Base-by-base conservation (phyloP, 2,797 vertebrate genomes). In the Ammospiza maritima region DNA sequence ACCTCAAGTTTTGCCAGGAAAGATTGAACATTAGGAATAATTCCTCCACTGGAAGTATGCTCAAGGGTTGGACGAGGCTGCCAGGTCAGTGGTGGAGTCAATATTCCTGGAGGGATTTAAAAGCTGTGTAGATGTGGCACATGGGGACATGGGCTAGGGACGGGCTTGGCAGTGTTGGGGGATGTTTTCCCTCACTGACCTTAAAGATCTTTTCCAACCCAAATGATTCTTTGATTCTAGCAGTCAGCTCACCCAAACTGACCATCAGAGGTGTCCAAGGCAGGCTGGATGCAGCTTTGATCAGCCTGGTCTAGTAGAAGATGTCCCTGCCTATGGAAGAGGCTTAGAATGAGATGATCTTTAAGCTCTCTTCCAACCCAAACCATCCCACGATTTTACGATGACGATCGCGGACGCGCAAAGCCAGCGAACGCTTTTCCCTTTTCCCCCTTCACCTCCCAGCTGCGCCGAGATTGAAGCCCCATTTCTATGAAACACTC, bases 291-390 rank as follows among this genome's bases (percentile, higher is more conserved):
- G 5, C 19, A 29, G 2, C 9, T 29, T n/a, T 17, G 19, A 76
- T 19, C 11, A 57, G 16, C 44, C 44, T 57, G 17, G 4, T 16
- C 10, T 16, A 15, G 20, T 3, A 25, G 11, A 58, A 48, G 29
- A 11, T 16, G 8, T 16, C 27, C 23, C 16, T 64, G 32, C 9
- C 32, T 5, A 9, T 20, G 32, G 16, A 16, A 82, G 23, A 23
- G 25, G 6, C 1, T 2, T 48, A 47, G 53, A 45, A 54, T 0
- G 0, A 12, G 47, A 18, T 18, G 9, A 29, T 38, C 18, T 38
- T 70, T 50, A 50, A 23, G 1, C 27, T 47, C 21, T 30, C 15
- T 42, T 21, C 60, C 34, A 47, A 60, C 51, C 34, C 51, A 48
- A 72, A 47, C 26, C 16, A 16, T 32, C 10, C 34, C 7, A 4